Base-by-base conservation (phyloP, 2,888 invertebrate species). In the Amiota communis region DNA sequence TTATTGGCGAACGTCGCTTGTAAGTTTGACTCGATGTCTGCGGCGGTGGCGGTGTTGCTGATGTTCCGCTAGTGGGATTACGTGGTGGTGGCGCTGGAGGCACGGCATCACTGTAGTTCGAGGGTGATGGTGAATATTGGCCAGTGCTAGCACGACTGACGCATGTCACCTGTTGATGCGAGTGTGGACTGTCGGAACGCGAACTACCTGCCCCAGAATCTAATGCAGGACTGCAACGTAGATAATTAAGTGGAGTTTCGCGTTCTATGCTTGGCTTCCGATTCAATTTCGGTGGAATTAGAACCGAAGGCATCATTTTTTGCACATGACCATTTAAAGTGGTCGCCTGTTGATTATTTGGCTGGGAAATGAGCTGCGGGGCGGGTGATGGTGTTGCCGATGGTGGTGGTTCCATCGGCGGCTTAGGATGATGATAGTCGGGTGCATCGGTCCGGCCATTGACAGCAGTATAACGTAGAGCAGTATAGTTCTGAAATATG, bases 201-300 rank as follows among this genome's bases (percentile, higher is more conserved):
- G 96, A 96, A 87, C 96, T 96, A 68, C 96, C 96, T 13, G 96
- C 96, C 17, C 96, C 96, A 72, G 95, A 96, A 87, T 96, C 96
- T 75, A 96, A 91, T 20, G 96, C 96, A 10, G 97, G 97, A 88
- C 96, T 96, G 70, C 95, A 95, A 76, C 96, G 92, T 80, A 94
- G 93, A 80, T 88, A 89, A 76, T 88, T 86, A 23, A 86, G 77
- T 78, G 92, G 93, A 74, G 95, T 90, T 88, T 96, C 96, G 68
- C 96, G 92, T 90, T 97, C 97, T 79, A 97, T 92, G 90, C 96
- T 97, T 56, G 96, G 96, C 88, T 97, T 97, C 70, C 97, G 92
- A 78, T 94, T 96, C 67, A 97, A 91, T 89, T 96, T 96, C 75
- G 93, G 92, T 82, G 92, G 91, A 75, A 93, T 90, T 70, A 92